A percentile compares a stretch with the other conserved stretches of the same genome.
phyloP scores from a whole-genome alignment of 2,113 vertebrate species.

The Laticauda colubrina region DNA sequence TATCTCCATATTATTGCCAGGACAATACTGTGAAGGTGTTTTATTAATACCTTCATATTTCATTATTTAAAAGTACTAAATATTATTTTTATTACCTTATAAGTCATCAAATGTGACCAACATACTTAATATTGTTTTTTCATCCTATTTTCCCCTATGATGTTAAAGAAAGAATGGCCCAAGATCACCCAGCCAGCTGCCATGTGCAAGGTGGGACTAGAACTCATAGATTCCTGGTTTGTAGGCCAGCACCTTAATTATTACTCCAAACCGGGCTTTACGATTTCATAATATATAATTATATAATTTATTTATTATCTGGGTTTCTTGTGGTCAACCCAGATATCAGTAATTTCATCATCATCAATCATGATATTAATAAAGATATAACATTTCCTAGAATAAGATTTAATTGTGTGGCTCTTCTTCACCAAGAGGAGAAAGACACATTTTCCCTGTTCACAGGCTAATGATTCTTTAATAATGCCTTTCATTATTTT shows the following conservation, averaged over 20 bases:
- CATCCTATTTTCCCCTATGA: too few species aligned
- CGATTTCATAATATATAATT: background rate
- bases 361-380: background rate
- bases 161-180: too few species aligned
- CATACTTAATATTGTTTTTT: too few species aligned
- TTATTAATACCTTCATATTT: background rate
- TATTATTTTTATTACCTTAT: too few species aligned
- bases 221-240: too few species aligned
- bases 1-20: background rate
- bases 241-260: too few species aligned
- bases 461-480: background rate
- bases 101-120: too few species aligned
- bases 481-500: background rate
- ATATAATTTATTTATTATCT: background rate
- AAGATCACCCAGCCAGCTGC: too few species aligned
- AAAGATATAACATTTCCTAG: background rate
- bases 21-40: background rate
- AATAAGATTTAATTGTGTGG: background rate
- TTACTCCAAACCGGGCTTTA: background rate
- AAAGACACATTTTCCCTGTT: background rate
- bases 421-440: background rate
- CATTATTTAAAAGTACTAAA: background rate
- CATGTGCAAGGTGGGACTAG: too few species aligned
- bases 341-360: background rate
- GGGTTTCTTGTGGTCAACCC: background rate